A percentile compares a stretch with the other conserved stretches of the same genome.
Evolutionary conservation across 2,888 invertebrate genomes (phyloP).

Genomic region (Tupiocoris notatus): DNA sequence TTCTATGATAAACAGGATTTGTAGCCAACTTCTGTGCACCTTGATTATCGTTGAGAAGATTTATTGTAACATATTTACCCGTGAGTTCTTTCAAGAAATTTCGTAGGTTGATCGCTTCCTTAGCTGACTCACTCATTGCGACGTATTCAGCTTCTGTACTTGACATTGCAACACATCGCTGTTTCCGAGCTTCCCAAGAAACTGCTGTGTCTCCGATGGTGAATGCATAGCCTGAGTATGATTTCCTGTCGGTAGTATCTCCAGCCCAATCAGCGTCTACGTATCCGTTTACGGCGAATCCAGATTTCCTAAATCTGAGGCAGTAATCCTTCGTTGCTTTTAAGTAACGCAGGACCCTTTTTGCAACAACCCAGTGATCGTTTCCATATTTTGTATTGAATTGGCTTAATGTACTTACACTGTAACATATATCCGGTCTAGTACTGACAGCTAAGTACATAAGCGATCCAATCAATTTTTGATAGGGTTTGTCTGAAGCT

Average conservation of each 20-base stretch:
- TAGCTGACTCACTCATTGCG: neutral
- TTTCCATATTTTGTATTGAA: conserved; percentile 8
- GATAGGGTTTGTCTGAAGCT: conserved; percentile 14
- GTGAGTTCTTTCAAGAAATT: neutral
- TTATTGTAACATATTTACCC: neutral
- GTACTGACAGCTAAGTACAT: conserved; percentile 40
- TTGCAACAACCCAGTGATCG: conserved; percentile 7
- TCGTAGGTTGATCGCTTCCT: neutral
- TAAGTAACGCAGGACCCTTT: neutral
- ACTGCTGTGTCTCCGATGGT: neutral
- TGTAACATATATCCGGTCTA: conserved; percentile 39
- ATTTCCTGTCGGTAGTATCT: neutral
- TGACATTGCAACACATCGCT: neutral
- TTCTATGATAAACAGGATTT: conserved; percentile 15
- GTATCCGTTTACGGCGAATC: neutral
- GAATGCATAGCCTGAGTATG: neutral
- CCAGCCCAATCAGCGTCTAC: conserved; percentile 7
- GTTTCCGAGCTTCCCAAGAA: conserved; percentile 3
- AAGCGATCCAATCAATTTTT: conserved; percentile 32
- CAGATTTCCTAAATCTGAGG: neutral
- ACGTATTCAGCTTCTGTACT: conserved; percentile 23
- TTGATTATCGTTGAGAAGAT: conserved; percentile 8
- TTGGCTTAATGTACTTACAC: conserved; percentile 6
- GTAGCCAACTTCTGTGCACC: conserved; percentile 14
- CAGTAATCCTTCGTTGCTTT: neutral